phyloP scores from a whole-genome alignment of 2,113 vertebrate genomes.

The Rhinolophus sinicus region DNA sequence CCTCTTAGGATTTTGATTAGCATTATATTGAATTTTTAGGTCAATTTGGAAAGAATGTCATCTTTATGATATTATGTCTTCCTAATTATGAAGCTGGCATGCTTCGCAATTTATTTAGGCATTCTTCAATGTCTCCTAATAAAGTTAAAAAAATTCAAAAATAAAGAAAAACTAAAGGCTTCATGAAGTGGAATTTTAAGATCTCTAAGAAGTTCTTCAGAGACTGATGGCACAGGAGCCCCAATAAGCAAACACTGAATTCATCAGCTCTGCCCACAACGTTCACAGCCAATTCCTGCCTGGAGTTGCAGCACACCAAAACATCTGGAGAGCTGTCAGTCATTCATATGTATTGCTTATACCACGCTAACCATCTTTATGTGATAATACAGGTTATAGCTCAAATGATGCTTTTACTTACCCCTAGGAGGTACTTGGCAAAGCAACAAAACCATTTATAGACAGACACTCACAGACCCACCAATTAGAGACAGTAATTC shows the following conservation, averaged over 20 bases:
- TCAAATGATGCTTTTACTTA: conserved; percentile 46
- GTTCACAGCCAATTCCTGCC: not conserved
- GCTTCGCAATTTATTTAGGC: not conserved
- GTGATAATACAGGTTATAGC: not conserved
- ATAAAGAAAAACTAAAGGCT: not conserved
- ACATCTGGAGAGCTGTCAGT: not conserved
- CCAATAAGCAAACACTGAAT: not conserved
- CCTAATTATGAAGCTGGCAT: not conserved
- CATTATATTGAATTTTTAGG: not conserved
- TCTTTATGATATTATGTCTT: conserved; percentile 19
- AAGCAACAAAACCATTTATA: conserved; percentile 51
- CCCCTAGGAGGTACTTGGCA: not conserved
- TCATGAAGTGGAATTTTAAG: not conserved
- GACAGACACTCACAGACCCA: conserved; percentile 76
- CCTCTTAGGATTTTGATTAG: conserved; percentile 3
- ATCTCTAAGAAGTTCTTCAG: not conserved
- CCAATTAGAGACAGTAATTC: conserved; percentile 75
- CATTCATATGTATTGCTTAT: not conserved
- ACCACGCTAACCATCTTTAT: not conserved
- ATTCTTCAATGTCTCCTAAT: not conserved
- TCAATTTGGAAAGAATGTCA: not conserved
- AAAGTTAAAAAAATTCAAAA: not conserved
- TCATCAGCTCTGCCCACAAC: not conserved
- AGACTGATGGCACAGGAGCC: conserved; percentile 56
- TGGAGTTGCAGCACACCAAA: not conserved